Conservation (phyloP, 2,888 invertebrate species). For the Stenodema calcarata region DNA sequence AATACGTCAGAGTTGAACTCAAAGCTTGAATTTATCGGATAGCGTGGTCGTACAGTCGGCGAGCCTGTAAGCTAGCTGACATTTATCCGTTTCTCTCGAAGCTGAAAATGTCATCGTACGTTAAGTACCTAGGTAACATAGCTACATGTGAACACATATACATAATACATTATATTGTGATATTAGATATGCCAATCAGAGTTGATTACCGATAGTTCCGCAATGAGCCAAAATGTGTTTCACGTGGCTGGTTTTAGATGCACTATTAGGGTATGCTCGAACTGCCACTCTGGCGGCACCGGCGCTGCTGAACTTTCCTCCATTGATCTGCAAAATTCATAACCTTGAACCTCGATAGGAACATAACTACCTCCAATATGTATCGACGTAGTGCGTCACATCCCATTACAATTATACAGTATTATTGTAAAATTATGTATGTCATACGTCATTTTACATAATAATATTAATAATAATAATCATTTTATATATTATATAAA, state of each 20-base stretch:
- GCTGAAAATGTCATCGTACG: slow-evolving; percentile 26
- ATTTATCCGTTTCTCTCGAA: slow-evolving; percentile 20
- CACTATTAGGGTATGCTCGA: slow-evolving; percentile 18
- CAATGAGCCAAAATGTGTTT: slow-evolving; percentile 37
- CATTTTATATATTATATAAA: no score
- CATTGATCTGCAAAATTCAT: neutral
- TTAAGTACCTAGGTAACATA: no score
- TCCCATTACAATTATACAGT: no score
- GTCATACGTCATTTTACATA: no score
- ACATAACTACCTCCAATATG: no score
- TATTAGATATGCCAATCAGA: no score
- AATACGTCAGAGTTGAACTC: neutral
- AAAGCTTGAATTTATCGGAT: slow-evolving; percentile 27
- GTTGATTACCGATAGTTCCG: slow-evolving; percentile 29
- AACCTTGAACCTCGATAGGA: no score
- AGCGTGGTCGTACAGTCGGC: slow-evolving; percentile 39
- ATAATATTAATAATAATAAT: no score
- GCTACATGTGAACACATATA: no score
- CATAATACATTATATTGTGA: no score
- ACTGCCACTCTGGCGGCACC: slow-evolving; percentile 15
- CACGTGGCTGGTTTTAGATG: slow-evolving; percentile 6
- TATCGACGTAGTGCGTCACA: no score
- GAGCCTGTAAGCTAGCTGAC: slow-evolving; percentile 21
- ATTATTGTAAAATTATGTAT: no score
- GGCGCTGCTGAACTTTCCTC: slow-evolving; percentile 15